These are phyloP conservation scores for Agrypnus murinus DNA, from an alignment of 2,888 invertebrate genomes.

Conservation along the genomic window DNA sequence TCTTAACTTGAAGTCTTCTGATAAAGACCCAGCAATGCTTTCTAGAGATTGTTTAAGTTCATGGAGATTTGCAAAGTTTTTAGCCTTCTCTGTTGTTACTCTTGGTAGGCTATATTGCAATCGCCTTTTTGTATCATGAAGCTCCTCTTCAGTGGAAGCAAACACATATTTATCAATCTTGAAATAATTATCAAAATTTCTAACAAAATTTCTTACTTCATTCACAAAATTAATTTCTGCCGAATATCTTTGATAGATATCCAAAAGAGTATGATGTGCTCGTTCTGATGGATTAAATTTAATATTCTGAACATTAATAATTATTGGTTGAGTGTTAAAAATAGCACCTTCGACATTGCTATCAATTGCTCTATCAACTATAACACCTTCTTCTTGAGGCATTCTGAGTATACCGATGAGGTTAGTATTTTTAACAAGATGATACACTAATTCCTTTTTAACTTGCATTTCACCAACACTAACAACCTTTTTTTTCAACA, in stretches of 20 bases:
- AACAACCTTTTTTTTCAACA: slow-evolving; percentile 31
- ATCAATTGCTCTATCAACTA: slow-evolving; percentile 29
- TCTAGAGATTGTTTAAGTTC: slow-evolving; percentile 9
- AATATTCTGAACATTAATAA: neutral
- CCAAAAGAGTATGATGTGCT: slow-evolving; percentile 11
- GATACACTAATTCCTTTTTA: slow-evolving; percentile 32
- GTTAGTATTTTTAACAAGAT: slow-evolving; percentile 7
- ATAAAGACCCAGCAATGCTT: neutral
- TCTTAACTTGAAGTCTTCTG: slow-evolving; percentile 8
- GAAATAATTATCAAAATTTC: slow-evolving; percentile 10
- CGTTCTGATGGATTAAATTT: slow-evolving; percentile 21
- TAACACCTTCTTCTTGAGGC: slow-evolving; percentile 8
- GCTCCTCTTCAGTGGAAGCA: slow-evolving; percentile 41
- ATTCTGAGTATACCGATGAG: slow-evolving; percentile 32
- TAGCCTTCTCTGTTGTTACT: slow-evolving; percentile 8
- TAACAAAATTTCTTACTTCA: neutral
- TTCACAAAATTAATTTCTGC: slow-evolving; percentile 11
- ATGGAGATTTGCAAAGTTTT: neutral
- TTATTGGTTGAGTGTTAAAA: neutral
- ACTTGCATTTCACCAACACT: slow-evolving; percentile 21
- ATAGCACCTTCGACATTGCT: slow-evolving; percentile 30
- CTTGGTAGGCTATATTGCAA: slow-evolving; percentile 1
- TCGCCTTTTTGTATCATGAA: slow-evolving; percentile 11
- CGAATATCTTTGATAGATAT: slow-evolving; percentile 7
- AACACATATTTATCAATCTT: slow-evolving; percentile 37